Conservation (phyloP, 1,140 invertebrate genomes). For the Nymphalis io region DNA sequence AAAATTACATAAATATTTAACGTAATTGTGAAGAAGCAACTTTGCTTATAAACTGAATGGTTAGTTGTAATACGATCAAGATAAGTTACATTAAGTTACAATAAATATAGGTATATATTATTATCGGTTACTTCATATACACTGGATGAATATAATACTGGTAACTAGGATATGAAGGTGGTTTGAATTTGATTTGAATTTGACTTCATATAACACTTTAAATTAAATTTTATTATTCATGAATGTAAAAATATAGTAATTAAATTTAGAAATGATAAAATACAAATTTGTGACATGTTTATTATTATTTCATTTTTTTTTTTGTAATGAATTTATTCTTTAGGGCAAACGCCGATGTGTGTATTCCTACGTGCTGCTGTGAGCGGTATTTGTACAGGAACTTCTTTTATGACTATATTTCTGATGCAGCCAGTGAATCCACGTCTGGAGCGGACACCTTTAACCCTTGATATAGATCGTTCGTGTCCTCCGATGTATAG, state of each 20-base stretch:
- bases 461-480: constrained; percentile 73
- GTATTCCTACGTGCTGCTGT: constrained; percentile 85
- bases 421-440: constrained; percentile 92
- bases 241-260: background rate
- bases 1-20: too few relatives aligned
- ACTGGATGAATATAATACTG: too few relatives aligned
- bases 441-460: constrained; percentile 81
- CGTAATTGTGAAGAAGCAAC: too few relatives aligned
- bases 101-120: too few relatives aligned
- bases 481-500: constrained; percentile 94
- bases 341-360: constrained; percentile 86
- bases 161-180: too few relatives aligned
- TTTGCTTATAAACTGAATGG: too few relatives aligned
- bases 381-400: constrained; percentile 82
- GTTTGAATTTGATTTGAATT: background rate
- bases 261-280: background rate
- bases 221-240: background rate
- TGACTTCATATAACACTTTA: background rate
- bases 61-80: too few relatives aligned
- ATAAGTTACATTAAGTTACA: too few relatives aligned
- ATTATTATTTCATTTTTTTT: too few relatives aligned
- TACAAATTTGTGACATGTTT: too few relatives aligned
- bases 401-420: constrained; percentile 85
- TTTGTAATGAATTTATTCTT: constrained; percentile 80
- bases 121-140: too few relatives aligned